Conservation (phyloP, 2,113 vertebrate genomes). For the Epinephelus fuscoguttatus region DNA sequence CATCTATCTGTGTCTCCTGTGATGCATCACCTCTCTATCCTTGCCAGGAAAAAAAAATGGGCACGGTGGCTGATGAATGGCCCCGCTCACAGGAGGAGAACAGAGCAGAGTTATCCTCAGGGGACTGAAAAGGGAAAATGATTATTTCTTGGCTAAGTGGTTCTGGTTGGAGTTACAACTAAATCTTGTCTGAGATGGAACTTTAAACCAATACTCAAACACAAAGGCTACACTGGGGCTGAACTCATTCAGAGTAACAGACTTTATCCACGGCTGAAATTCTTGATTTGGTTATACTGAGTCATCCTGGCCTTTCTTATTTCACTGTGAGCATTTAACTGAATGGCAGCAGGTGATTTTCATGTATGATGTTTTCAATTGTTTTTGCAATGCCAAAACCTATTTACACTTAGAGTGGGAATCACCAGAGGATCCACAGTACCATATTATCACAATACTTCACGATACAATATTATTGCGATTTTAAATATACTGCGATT, state of each 20-base stretch:
- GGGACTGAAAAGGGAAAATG: constrained; percentile 24
- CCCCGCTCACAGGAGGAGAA: constrained; percentile 24
- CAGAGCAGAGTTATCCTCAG: constrained; percentile 30
- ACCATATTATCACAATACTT: too few relatives aligned
- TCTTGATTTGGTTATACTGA: constrained; percentile 12
- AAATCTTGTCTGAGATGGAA: constrained; percentile 46
- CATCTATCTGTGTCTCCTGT: constrained; percentile 43
- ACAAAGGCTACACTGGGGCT: background rate
- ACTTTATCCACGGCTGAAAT: constrained; percentile 10
- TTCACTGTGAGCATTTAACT: background rate
- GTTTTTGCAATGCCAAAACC: background rate
- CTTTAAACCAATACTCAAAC: constrained; percentile 33
- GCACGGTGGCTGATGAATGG: constrained; percentile 52
- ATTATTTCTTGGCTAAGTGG: constrained; percentile 58
- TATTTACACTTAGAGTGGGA: background rate
- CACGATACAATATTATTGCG: too few relatives aligned
- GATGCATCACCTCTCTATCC: constrained; percentile 49
- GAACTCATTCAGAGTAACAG: constrained; percentile 2
- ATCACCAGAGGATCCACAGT: too few relatives aligned
- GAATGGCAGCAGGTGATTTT: background rate
- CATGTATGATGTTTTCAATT: background rate
- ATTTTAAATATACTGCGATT: too few relatives aligned
- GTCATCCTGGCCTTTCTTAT: background rate
- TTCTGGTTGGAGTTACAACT: constrained; percentile 39
- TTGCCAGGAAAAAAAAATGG: constrained; percentile 39